Evolutionary conservation across 2,797 vertebrate genomes (phyloP).

Genomic region (Tadarida brasiliensis): DNA sequence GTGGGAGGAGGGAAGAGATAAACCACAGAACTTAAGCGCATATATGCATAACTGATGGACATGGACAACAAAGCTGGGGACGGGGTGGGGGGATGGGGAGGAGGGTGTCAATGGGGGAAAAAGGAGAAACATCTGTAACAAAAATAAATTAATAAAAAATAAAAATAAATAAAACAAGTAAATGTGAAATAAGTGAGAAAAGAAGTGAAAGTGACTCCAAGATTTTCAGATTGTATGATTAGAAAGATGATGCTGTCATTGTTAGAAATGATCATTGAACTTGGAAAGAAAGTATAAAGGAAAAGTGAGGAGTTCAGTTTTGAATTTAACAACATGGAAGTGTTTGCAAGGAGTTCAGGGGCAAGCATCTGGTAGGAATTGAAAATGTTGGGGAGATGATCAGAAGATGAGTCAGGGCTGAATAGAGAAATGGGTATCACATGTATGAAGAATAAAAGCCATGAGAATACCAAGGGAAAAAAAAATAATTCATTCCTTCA

Average conservation of each 20-base stretch:
- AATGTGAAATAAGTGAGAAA: not conserved
- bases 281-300: not conserved
- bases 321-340: not conserved
- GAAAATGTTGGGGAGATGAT: not conserved
- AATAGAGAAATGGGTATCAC: not conserved
- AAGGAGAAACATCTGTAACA: too few species aligned
- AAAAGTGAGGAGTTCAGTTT: not conserved
- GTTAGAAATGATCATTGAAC: not conserved
- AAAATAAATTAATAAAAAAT: too few species aligned
- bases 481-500: not conserved
- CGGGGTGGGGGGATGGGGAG: too few species aligned
- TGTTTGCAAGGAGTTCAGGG: not conserved
- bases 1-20: too few species aligned
- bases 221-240: not conserved
- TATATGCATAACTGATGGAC: too few species aligned
- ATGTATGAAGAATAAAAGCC: not conserved
- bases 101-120: too few species aligned
- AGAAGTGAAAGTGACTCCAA: not conserved
- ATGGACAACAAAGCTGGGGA: too few species aligned
- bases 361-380: not conserved
- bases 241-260: not conserved
- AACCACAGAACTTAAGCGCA: too few species aligned
- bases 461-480: not conserved
- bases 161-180: too few species aligned
- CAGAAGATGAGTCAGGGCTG: not conserved